Conservation (phyloP, 1,140 invertebrate species). For the Choristoneura fumiferana region DNA sequence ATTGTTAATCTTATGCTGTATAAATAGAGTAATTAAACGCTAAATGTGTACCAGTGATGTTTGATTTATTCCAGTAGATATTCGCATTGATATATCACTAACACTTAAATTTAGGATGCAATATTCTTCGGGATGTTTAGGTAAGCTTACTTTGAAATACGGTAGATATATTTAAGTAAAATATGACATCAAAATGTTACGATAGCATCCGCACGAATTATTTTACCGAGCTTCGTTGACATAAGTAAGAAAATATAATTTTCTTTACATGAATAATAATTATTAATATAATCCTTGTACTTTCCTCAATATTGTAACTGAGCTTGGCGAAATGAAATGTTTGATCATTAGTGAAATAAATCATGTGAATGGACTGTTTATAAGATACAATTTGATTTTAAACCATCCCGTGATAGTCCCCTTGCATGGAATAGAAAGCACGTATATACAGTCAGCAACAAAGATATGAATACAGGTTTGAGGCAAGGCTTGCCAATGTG, state of each 20-base stretch:
- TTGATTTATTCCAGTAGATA: conserved; percentile 65
- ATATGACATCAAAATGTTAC: not conserved
- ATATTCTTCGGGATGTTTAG: conserved; percentile 51
- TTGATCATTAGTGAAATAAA: too few relatives aligned
- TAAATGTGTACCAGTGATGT: conserved; percentile 71
- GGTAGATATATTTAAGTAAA: conserved; percentile 53
- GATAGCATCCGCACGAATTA: not conserved
- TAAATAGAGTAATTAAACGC: conserved; percentile 78
- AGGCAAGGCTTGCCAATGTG: conserved; percentile 1
- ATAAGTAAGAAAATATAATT: not conserved
- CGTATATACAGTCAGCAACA: too few relatives aligned
- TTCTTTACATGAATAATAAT: too few relatives aligned
- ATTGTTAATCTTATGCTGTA: conserved; percentile 78
- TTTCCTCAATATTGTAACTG: not conserved
- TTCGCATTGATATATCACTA: conserved; percentile 37
- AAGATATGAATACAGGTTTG: not conserved
- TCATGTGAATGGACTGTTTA: too few relatives aligned
- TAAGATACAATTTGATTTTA: too few relatives aligned
- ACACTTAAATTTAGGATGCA: conserved; percentile 37
- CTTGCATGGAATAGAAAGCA: not conserved
- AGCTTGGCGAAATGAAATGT: not conserved
- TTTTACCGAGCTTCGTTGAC: conserved; percentile 8
- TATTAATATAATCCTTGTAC: too few relatives aligned
- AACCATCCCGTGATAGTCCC: not conserved
- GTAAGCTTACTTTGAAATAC: conserved; percentile 59